Base-by-base conservation (phyloP, 2,797 vertebrate genomes). In the Anas acuta region DNA sequence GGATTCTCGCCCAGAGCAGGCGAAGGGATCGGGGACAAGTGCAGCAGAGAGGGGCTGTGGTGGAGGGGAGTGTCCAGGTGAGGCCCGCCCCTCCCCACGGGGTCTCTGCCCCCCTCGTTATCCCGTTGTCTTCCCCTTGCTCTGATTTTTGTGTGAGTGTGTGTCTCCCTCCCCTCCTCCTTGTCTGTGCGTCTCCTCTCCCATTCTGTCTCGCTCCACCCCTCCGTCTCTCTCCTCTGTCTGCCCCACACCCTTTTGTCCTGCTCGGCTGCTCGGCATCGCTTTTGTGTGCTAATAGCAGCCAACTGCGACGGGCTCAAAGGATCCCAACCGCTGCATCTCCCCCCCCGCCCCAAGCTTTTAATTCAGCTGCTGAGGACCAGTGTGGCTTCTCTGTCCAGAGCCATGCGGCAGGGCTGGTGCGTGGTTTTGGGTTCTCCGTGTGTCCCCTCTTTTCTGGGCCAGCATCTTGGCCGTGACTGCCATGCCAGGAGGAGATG, bases 261-360 rank as follows among this genome's bases (percentile, higher is more conserved):
- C 94, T 54, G 47, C 88, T 96, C 47, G 30, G 72, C 75, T 89
- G 85, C 75, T 96, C 84, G 2, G 67, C 81, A 70, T 77, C 39
- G 78, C 88, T 95, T 95, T 96, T 95, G 92, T 95, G 95, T 41
- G 92, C 53, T 57, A 80, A 85, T n/a, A 77, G 95, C 89, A 65
- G 80, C 85, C 7, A 30, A 71, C 82, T 71, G 81, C 91, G 81
- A 71, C 51, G 2, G 39, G 32, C 57, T 85, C 85, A 53, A 30
- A 66, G 87, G 57, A 58, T 71, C 79, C 39, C 54, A 13, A 6
- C 2, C 2, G 9, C 84, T 2, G 20, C 78, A 3, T 60, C 1
- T 56, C 35, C 22, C 19, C 43, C 43, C 43, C 41, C 41, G 3
- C 41, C 43, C n/a, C 7, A 4, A 4, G 49, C 56, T 74, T 43